Percentiles rank a stretch among this genome's conserved stretches.
Evolutionary conservation across 2,888 invertebrate species (phyloP).

Genomic region (Scaptomyza reducta): DNA sequence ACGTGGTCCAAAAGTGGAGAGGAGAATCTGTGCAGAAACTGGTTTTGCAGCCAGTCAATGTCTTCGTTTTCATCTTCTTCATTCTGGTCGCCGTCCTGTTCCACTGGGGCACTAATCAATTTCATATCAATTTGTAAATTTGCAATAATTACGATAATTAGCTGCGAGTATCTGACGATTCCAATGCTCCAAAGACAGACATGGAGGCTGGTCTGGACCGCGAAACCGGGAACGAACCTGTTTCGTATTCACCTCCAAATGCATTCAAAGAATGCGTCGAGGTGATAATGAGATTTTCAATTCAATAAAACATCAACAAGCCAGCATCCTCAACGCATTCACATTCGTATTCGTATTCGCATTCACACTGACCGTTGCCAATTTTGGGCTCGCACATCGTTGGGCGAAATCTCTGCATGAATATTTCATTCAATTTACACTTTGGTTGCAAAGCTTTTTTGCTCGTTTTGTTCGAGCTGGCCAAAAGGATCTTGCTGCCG

Average conservation of each 20-base stretch:
- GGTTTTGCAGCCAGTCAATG: slow-evolving; percentile 33
- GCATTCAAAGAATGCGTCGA: slow-evolving; percentile 77
- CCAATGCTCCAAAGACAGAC: slow-evolving; percentile 39
- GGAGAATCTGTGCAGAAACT: slow-evolving; percentile 32
- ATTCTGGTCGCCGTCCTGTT: slow-evolving; percentile 7
- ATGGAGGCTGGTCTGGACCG: slow-evolving; percentile 3
- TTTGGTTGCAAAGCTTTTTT: slow-evolving; percentile 43
- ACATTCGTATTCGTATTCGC: slow-evolving; percentile 18
- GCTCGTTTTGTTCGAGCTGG: slow-evolving; percentile 12
- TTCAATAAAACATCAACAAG: slow-evolving; percentile 72
- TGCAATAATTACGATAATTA: slow-evolving; percentile 84
- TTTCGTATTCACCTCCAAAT: slow-evolving; percentile 50
- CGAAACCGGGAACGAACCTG: slow-evolving; percentile 22
- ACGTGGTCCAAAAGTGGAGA: slow-evolving; percentile 9
- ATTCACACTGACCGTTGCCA: slow-evolving; percentile 55
- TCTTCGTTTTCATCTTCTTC: slow-evolving; percentile 5
- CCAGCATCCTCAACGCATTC: slow-evolving; percentile 13
- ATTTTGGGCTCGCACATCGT: slow-evolving; percentile 58
- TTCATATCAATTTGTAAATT: slow-evolving; percentile 84
- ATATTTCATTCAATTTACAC: slow-evolving; percentile 82
- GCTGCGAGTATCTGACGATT: slow-evolving; percentile 76
- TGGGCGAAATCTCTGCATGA: slow-evolving; percentile 72
- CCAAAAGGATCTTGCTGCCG: slow-evolving; percentile 31
- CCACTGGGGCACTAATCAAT: slow-evolving; percentile 81
- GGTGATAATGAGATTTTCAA: slow-evolving; percentile 82